Evolutionary conservation across 64 coral and sea anemone genomes (phyloP), one percentile per base, ranked within the genome.

Genomic region (Montipora capricornis): DNA sequence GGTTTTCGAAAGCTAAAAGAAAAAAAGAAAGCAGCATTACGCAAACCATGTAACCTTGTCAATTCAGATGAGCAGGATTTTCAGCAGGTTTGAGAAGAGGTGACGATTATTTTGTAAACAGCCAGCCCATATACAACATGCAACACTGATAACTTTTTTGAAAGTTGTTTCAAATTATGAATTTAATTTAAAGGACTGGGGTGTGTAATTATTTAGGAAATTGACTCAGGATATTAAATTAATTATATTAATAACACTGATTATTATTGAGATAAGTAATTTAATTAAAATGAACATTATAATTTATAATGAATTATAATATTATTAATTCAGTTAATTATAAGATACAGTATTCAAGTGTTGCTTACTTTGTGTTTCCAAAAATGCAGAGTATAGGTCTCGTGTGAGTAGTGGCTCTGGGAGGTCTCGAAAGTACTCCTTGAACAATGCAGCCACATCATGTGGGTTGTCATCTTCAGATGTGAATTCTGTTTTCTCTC

Each of bases 391-490:
- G 58, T 99, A 99, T 6, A 99, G 79, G 91, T 99, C 98, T 81
- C 98, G 88, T 15, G 98, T 99, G 2, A 99, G 74, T 47, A 99
- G 75, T 17, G 98, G 98, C 74, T 99, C 98, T 59, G 98, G 98
- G 10, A 99, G 89, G 78, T 96, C 95, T 73, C 98, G 73, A 71
- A 99, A 80, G 50, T 96, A 99, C 84, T 99, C 98, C 80, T 99
- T 99, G 90, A 99, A 99, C 92, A 99, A 92, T 80, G 98, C 98
- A 44, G 98, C 98, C 44, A 99, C 98, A 76, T 99, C 98, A 90
- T 99, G 98, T 55, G 98, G 91, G 67, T 94, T 99, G 52, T 92
- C 90, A 26, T 99, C 98, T 13, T 96, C 98, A 49, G 80, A 91
- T 57, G 88, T 92, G 53, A 99, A 99, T 44, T 79, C 82, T 81